A percentile compares a stretch with the other conserved stretches of the same genome.
phyloP scores from a whole-genome alignment of 1,140 invertebrate species.

The Copidosoma floridanum region DNA sequence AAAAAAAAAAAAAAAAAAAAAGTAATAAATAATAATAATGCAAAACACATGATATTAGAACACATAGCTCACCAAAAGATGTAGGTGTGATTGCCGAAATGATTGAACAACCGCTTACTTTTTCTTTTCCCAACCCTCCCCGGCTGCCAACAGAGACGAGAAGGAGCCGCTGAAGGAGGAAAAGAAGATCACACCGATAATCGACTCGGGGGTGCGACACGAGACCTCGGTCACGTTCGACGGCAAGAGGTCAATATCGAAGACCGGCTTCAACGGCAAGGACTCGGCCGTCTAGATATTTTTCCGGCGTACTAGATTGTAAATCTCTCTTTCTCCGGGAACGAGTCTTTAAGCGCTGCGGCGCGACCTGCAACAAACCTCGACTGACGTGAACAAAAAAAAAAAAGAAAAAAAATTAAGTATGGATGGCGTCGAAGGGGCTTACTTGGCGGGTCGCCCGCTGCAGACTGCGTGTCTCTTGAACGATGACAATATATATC shows the following conservation, averaged over 20 bases:
- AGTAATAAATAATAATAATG: too few relatives aligned
- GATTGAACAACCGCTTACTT: too few relatives aligned
- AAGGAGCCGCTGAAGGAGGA: conserved; percentile 74
- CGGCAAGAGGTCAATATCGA: conserved; percentile 73
- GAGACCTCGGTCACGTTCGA: conserved; percentile 79
- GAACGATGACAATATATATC: conserved; percentile 25
- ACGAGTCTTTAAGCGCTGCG: conserved; percentile 12
- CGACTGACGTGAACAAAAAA: neutral
- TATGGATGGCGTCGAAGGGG: neutral
- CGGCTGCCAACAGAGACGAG: conserved; percentile 65
- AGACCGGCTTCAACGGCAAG: conserved; percentile 79
- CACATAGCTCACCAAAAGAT: too few relatives aligned
- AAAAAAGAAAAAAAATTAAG: neutral
- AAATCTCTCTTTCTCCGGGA: conserved; percentile 38
- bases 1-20: neutral
- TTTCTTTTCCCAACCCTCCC: too few relatives aligned
- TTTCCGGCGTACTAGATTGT: conserved; percentile 59
- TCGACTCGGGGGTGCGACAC: conserved; percentile 66
- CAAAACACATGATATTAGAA: too few relatives aligned
- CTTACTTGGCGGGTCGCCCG: neutral
- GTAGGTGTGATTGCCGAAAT: too few relatives aligned
- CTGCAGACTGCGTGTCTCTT: neutral
- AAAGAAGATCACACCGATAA: conserved; percentile 60
- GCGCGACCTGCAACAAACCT: too few relatives aligned
- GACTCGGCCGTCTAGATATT: conserved; percentile 77